phyloP scores from a whole-genome alignment of 1,140 invertebrate species.

The Fragariocoptes setiger region DNA sequence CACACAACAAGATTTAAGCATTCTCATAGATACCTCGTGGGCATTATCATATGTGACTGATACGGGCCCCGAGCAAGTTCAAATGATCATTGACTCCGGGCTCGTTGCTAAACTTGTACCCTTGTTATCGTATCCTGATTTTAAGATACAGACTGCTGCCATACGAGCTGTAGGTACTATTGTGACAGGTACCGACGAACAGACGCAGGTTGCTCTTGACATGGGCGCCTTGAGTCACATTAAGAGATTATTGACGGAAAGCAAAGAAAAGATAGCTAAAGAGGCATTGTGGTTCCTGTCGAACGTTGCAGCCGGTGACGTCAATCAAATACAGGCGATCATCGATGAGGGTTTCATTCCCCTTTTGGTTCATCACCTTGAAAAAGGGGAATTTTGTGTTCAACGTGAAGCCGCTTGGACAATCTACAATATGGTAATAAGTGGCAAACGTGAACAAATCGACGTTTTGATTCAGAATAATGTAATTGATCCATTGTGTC shows the following conservation, averaged over 20 bases:
- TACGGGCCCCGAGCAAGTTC: slow-evolving; percentile 74
- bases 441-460: slow-evolving; percentile 33
- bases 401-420: slow-evolving; percentile 52
- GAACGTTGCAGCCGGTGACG: slow-evolving; percentile 44
- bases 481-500: slow-evolving; percentile 23
- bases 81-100: slow-evolving; percentile 77
- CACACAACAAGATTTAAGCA: slow-evolving; percentile 16
- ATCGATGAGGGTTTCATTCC: slow-evolving; percentile 32
- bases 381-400: slow-evolving; percentile 36
- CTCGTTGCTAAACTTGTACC: slow-evolving; percentile 78
- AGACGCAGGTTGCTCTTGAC: slow-evolving; percentile 65
- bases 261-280: slow-evolving; percentile 40
- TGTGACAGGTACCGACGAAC: slow-evolving; percentile 27
- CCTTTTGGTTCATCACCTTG: slow-evolving; percentile 33
- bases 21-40: slow-evolving; percentile 95
- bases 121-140: slow-evolving; percentile 69
- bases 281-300: slow-evolving; percentile 53
- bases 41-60: slow-evolving; percentile 94
- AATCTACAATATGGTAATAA: slow-evolving; percentile 42
- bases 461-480: slow-evolving; percentile 25
- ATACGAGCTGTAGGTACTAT: slow-evolving; percentile 36
- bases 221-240: slow-evolving; percentile 40
- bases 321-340: slow-evolving; percentile 35
- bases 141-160: slow-evolving; percentile 72
- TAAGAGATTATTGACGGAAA: slow-evolving; percentile 33